Percentiles rank a stretch among this genome's conserved stretches.
phyloP scores from a whole-genome alignment of 2,888 invertebrate species.

The Habrosyne pyritoides region DNA sequence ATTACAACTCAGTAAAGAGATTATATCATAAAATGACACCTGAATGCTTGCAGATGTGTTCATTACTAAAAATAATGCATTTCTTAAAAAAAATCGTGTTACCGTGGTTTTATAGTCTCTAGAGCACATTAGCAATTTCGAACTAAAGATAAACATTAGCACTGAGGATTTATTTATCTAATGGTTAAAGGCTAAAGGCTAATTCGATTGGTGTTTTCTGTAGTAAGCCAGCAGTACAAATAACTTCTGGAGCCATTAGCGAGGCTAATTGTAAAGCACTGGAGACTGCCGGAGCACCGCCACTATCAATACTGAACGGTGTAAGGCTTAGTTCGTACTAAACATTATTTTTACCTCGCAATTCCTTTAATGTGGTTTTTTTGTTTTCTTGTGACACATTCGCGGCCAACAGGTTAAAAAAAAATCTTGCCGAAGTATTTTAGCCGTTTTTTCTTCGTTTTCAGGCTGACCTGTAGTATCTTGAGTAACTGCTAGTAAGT shows the following conservation, averaged over 20 bases:
- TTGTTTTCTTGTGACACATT: no score
- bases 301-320: constrained; percentile 32
- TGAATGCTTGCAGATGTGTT: no score
- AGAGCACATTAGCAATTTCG: not conserved
- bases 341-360: no score
- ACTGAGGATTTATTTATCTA: not conserved
- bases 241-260: constrained; percentile 50
- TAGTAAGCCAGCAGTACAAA: constrained; percentile 21
- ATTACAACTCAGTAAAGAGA: no score
- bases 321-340: constrained; percentile 11
- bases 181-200: not conserved
- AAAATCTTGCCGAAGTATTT: no score
- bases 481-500: no score
- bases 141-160: not conserved
- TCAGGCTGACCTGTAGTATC: no score
- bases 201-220: constrained; percentile 4
- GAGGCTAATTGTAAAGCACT: constrained; percentile 55
- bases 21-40: no score
- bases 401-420: no score
- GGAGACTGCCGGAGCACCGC: constrained; percentile 27
- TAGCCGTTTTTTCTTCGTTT: no score
- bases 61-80: no score
- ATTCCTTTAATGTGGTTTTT: not conserved
- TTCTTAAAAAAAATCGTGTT: no score
- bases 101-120: not conserved